phyloP scores from a whole-genome alignment of 2,888 invertebrate species.

The Augiades crinisus region DNA sequence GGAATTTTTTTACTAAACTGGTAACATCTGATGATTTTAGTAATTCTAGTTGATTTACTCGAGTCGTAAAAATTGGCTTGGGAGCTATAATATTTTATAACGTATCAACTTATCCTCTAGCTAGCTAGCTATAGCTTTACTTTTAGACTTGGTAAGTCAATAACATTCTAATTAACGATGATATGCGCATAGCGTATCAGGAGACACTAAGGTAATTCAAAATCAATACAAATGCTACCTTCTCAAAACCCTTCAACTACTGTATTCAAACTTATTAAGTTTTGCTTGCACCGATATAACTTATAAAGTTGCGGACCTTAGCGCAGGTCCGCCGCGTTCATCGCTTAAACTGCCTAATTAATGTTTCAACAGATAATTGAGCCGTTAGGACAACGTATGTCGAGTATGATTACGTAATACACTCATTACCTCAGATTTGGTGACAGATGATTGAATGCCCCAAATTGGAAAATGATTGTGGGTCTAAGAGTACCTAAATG shows the following conservation, averaged over 20 bases:
- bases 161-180: neutral
- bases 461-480: neutral
- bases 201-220: neutral
- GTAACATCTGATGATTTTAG: too few species aligned
- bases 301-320: neutral
- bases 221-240: too few species aligned
- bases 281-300: too few species aligned
- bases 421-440: conserved; percentile 16
- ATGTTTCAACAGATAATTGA: conserved; percentile 18
- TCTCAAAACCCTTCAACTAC: too few species aligned
- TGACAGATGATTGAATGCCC: conserved; percentile 19
- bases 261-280: too few species aligned
- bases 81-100: too few species aligned
- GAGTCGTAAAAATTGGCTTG: too few species aligned
- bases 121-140: too few species aligned
- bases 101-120: too few species aligned
- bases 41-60: too few species aligned
- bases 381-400: conserved; percentile 6
- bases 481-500: too few species aligned
- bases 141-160: neutral
- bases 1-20: too few species aligned
- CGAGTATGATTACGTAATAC: conserved; percentile 14
- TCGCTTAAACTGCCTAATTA: conserved; percentile 2
- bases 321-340: neutral
- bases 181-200: neutral